Percentiles rank a stretch among this genome's conserved stretches.
These are phyloP conservation scores for Drosophila mettleri DNA, from an alignment of 2,888 invertebrate genomes.

Conservation along the genomic window DNA sequence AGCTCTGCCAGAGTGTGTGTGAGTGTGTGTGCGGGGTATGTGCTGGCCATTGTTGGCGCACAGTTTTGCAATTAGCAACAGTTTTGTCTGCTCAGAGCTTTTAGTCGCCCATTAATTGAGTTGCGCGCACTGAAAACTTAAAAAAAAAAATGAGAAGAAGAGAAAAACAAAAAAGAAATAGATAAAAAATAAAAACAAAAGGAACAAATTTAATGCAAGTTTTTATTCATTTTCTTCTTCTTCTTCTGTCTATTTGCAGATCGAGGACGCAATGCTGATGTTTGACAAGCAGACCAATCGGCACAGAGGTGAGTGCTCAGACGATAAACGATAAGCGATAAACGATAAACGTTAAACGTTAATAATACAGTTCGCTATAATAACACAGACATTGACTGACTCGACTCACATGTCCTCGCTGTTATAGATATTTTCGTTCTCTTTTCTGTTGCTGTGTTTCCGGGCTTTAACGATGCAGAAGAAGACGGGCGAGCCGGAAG, in stretches of 20 bases:
- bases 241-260: conserved; percentile 91
- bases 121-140: conserved; percentile 59
- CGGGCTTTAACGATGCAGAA: conserved; percentile 73
- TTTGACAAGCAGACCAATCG: conserved; percentile 99
- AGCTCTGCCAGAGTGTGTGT: conserved; percentile 9
- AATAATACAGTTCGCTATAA: conserved; percentile 32
- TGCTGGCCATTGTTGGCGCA: conserved; percentile 47
- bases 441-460: conserved; percentile 58
- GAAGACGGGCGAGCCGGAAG: conserved; percentile 65
- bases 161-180: conserved; percentile 15
- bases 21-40: conserved; percentile 34
- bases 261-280: conserved; percentile 99
- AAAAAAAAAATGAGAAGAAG: conserved; percentile 16
- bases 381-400: conserved; percentile 31
- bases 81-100: conserved; percentile 77
- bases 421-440: background rate
- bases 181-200: background rate
- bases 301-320: conserved; percentile 94
- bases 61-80: conserved; percentile 79
- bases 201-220: conserved; percentile 25
- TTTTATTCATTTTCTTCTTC: conserved; percentile 31
- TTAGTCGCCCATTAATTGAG: conserved; percentile 79
- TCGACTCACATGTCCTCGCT: background rate
- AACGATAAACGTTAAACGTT: conserved; percentile 2
- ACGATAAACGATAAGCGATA: conserved; percentile 6